Evolutionary conservation across 2,113 vertebrate species (phyloP), one percentile per base, ranked within the genome.

Genomic region (Pangasianodon gigas): DNA sequence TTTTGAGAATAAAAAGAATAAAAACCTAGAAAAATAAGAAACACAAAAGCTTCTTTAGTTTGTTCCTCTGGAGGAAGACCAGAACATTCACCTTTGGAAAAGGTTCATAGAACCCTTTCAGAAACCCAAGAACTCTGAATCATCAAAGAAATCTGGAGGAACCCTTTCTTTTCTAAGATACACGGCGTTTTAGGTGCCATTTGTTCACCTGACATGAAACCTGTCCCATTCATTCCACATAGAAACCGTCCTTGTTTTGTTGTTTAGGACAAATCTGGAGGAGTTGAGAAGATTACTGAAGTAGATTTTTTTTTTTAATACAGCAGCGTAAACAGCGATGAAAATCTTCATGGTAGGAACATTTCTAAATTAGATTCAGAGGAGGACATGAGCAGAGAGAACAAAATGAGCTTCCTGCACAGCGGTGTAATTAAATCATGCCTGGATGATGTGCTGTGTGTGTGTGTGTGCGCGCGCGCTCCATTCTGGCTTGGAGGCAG

Each of bases 391-490:
- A 32, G 46, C 67, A 48, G 86, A 85, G 62, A 88, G 48, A 58
- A 82, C 62, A 14, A 37, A 26, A 67, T 26, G 46, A 46, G 88
- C 29, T 82, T 92, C 84, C 88, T 89, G 81, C 37, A 67, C 54
- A 87, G 52, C 37, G 54, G 48, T 26, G 77, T 88, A 88, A 92
- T 92, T 88, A 87, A 91, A 91, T 92, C 84, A 86, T 8, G 19
- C 32, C 79, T 54, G 6, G 46, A 79, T 51, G 21, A 46, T 0
- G 80, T 52, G 48, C 44, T 29, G 26, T 51, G 56, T 52, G 52
- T 83, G 81, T 79, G 75, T 79, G 46, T 52, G 29, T 82, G 80
- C 21, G 48, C 52, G 37, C 3, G 19, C 65, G 41, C 3, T 79
- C 26, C 24, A 41, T 11, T 86, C 32, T 60, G 37, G 21, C 21